Conservation (phyloP, 2,113 vertebrate genomes). For the Gopherus evgoodei region DNA sequence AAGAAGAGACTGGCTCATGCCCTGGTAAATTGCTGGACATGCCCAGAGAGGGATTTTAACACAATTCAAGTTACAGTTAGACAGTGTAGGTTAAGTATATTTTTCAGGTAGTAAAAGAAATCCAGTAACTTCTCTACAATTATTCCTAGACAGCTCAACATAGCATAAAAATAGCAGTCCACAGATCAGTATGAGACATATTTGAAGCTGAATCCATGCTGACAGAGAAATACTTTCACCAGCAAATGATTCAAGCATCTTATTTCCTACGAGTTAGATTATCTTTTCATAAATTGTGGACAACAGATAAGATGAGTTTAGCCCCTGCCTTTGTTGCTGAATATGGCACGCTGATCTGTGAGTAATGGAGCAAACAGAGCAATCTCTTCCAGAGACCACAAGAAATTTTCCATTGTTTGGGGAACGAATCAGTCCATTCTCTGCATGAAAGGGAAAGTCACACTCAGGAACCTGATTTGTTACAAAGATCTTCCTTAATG, state of each 20-base stretch:
- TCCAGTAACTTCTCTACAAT: conserved; percentile 30
- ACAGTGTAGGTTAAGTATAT: not conserved
- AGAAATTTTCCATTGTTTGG: conserved; percentile 64
- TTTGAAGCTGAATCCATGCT: conserved; percentile 59
- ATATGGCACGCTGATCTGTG: conserved; percentile 54
- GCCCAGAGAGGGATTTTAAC: not conserved
- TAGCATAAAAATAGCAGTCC: conserved; percentile 40
- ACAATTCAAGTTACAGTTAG: not conserved
- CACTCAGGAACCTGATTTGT: conserved; percentile 61
- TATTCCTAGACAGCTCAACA: conserved; percentile 64
- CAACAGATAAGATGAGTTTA: conserved; percentile 69
- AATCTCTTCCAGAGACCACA: conserved; percentile 60
- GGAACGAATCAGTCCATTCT: conserved; percentile 70
- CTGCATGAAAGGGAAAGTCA: conserved; percentile 64
- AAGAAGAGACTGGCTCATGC: not conserved
- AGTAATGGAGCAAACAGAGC: conserved; percentile 70
- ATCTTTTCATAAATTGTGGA: conserved; percentile 69
- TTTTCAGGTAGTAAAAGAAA: conserved; percentile 51
- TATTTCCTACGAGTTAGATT: conserved; percentile 70
- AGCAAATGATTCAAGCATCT: conserved; percentile 60
- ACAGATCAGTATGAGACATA: conserved; percentile 52
- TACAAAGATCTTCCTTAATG: conserved; percentile 53
- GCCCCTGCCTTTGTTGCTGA: conserved; percentile 53
- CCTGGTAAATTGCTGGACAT: not conserved
- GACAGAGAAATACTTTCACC: conserved; percentile 62